Evolutionary conservation across 2,113 vertebrate genomes (phyloP).

Genomic region (Caretta caretta): DNA sequence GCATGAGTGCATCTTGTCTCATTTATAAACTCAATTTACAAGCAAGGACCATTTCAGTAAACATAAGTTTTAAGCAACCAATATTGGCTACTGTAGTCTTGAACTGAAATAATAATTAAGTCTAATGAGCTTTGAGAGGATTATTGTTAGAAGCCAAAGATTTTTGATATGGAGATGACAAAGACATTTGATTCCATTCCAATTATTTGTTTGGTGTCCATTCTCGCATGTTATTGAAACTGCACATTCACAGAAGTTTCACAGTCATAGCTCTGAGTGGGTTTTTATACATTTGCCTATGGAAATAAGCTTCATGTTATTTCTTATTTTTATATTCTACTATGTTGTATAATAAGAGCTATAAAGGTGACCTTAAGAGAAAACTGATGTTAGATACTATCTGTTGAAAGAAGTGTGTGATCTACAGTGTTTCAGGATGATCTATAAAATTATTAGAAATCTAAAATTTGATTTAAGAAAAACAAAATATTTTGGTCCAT

Average conservation of each 20-base stretch:
- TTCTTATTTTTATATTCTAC: background rate
- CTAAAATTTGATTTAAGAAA: background rate
- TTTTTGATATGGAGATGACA: background rate
- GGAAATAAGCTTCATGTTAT: background rate
- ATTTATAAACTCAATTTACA: conserved; percentile 12
- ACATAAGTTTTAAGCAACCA: background rate
- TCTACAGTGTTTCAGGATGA: background rate
- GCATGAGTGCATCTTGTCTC: background rate
- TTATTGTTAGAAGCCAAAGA: background rate
- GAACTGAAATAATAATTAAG: background rate
- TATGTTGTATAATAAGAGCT: background rate
- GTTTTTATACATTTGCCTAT: rapidly evolving
- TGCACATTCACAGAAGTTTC: background rate
- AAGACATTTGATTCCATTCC: background rate
- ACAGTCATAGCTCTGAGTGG: background rate
- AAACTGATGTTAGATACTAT: background rate
- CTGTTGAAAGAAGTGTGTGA: background rate
- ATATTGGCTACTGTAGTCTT: background rate
- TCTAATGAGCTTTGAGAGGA: background rate
- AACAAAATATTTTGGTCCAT: background rate
- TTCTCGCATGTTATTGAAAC: background rate
- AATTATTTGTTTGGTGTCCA: rapidly evolving
- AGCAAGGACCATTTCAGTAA: background rate
- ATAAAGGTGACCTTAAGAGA: background rate
- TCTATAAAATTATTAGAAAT: background rate